These are phyloP conservation scores for Bilobella aurantiaca DNA, from an alignment of 1,140 invertebrate genomes.

Conservation along the genomic window DNA sequence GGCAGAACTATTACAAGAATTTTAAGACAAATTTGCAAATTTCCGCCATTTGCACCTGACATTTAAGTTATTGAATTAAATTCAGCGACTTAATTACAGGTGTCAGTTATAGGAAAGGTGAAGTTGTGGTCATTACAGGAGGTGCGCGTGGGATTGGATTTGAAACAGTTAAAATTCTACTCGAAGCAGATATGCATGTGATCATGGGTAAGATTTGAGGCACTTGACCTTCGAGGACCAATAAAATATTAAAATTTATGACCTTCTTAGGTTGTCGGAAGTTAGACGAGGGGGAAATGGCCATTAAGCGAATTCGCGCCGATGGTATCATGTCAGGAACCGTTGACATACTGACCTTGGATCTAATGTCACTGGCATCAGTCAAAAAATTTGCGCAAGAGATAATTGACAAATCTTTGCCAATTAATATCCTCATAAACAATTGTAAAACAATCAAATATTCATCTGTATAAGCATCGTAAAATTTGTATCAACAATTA, in stretches of 20 bases:
- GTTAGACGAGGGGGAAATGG: slow-evolving; percentile 46
- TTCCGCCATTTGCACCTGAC: no score
- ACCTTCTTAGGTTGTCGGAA: slow-evolving; percentile 57
- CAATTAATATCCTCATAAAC: slow-evolving; percentile 64
- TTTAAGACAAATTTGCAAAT: no score
- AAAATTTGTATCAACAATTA: not conserved
- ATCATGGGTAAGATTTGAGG: slow-evolving; percentile 75
- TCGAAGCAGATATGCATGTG: slow-evolving; percentile 68
- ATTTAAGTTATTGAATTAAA: no score
- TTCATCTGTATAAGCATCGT: slow-evolving; percentile 22
- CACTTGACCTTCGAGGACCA: slow-evolving; percentile 19
- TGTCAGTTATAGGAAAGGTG: slow-evolving; percentile 43
- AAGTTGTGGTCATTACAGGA: slow-evolving; percentile 75
- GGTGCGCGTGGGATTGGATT: slow-evolving; percentile 74
- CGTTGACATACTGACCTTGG: slow-evolving; percentile 44
- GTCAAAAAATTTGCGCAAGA: slow-evolving; percentile 60
- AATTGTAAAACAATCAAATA: slow-evolving; percentile 49
- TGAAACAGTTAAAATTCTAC: slow-evolving; percentile 61
- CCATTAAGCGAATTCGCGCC: slow-evolving; percentile 46
- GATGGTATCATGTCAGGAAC: slow-evolving; percentile 44
- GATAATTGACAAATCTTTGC: slow-evolving; percentile 52
- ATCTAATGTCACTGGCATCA: slow-evolving; percentile 58
- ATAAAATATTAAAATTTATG: not conserved
- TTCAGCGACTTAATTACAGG: not conserved
- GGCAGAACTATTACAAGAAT: no score